Conservation (phyloP, 2,797 vertebrate genomes). For the Phataginus tetradactyla region DNA sequence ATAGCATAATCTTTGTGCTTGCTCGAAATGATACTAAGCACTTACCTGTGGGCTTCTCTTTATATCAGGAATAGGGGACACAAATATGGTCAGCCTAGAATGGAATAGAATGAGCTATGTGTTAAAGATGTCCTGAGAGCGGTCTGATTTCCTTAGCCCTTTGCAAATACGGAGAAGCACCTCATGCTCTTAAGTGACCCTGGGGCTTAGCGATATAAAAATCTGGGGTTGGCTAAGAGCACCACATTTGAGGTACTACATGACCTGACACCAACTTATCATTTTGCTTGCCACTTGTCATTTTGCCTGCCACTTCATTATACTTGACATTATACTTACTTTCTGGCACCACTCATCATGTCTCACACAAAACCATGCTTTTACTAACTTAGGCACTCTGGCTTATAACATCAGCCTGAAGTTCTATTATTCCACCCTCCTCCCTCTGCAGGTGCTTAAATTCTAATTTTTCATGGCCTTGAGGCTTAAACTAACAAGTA, state of each 20-base stretch:
- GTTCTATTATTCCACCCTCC: accelerated
- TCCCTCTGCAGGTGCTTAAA: not conserved
- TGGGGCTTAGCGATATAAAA: not conserved
- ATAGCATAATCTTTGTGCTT: not conserved
- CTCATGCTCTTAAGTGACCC: not conserved
- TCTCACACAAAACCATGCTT: not conserved
- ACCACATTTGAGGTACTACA: not conserved
- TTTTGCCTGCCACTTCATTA: not conserved
- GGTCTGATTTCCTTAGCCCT: not conserved
- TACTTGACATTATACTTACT: not conserved
- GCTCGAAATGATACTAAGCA: not conserved
- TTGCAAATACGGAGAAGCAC: not conserved
- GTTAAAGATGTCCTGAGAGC: not conserved
- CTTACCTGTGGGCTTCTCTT: not conserved
- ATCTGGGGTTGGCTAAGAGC: not conserved
- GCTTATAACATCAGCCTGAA: not conserved
- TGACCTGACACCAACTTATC: not conserved
- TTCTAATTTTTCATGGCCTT: not conserved
- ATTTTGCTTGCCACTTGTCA: not conserved
- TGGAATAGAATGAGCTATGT: not conserved
- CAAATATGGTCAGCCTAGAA: not conserved
- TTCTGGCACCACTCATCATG: not conserved
- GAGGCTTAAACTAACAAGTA: not conserved
- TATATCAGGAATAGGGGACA: not conserved
- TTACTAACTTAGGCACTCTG: not conserved